A percentile compares a stretch with the other conserved stretches of the same genome.
phyloP scores from a whole-genome alignment of 2,113 vertebrate species.

The Myrmecobius fasciatus region DNA sequence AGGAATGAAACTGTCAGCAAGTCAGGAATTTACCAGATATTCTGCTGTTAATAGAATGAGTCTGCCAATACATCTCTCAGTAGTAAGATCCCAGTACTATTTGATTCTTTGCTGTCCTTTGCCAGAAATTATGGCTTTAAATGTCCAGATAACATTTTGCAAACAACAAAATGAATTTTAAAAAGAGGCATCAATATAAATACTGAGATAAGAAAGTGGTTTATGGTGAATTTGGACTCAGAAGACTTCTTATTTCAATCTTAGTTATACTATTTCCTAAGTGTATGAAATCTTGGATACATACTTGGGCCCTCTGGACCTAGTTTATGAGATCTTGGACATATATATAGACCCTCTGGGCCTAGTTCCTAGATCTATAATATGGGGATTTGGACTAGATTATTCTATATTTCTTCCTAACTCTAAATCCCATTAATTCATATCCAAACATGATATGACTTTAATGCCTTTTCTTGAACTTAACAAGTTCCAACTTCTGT shows the following conservation, averaged over 20 bases:
- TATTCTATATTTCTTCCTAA: not conserved
- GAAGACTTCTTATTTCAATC: not conserved
- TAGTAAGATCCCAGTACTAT: not conserved
- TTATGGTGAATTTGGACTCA: not conserved
- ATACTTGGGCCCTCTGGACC: not conserved
- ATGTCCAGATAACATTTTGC: not conserved
- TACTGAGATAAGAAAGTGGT: not conserved
- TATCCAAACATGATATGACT: not conserved
- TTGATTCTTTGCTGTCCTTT: not conserved
- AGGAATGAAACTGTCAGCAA: not conserved
- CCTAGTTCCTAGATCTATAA: not conserved
- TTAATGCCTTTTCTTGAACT: not conserved
- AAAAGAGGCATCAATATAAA: not conserved
- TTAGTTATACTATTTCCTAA: not conserved
- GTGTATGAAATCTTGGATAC: not conserved
- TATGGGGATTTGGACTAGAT: not conserved
- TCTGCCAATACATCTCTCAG: not conserved
- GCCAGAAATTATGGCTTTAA: not conserved
- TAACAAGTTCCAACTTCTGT: not conserved
- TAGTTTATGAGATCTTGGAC: not conserved
- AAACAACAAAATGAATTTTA: not conserved
- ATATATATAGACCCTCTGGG: not conserved
- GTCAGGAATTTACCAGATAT: not conserved
- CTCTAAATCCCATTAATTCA: not conserved
- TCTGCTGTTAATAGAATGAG: not conserved